phyloP scores from a whole-genome alignment of 2,888 invertebrate genomes.

The Hyposoter dolosus region DNA sequence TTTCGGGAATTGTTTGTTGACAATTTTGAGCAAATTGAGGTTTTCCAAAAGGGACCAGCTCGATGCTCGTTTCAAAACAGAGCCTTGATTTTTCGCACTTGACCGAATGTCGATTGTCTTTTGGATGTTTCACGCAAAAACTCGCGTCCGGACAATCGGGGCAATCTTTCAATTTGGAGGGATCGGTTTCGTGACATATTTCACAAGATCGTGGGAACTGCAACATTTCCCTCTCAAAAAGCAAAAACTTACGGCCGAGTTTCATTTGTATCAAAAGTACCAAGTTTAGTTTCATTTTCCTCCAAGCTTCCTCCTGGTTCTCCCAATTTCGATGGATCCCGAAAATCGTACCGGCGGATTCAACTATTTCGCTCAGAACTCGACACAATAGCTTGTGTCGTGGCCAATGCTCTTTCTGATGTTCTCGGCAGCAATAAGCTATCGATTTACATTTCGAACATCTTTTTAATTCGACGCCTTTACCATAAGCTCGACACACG shows the following conservation, averaged over 20 bases:
- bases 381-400: slow-evolving; percentile 80
- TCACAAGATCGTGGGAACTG: slow-evolving; percentile 79
- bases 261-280: slow-evolving; percentile 73
- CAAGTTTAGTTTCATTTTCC: slow-evolving; percentile 74
- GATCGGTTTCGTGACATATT: slow-evolving; percentile 75
- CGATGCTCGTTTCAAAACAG: slow-evolving; percentile 76
- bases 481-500: slow-evolving; percentile 79
- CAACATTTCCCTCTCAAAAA: slow-evolving; percentile 77
- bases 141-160: slow-evolving; percentile 75
- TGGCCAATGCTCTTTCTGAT: slow-evolving; percentile 81
- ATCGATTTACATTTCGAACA: slow-evolving; percentile 81
- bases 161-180: slow-evolving; percentile 74
- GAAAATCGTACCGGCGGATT: slow-evolving; percentile 41
- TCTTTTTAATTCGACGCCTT: slow-evolving; percentile 75
- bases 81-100: slow-evolving; percentile 72
- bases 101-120: slow-evolving; percentile 66
- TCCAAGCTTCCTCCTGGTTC: slow-evolving; percentile 69
- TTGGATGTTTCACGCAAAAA: slow-evolving; percentile 75
- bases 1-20: slow-evolving; percentile 70
- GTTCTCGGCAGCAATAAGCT: slow-evolving; percentile 80
- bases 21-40: slow-evolving; percentile 69
- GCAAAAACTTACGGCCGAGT: slow-evolving; percentile 70
- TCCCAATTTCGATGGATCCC: slow-evolving; percentile 29
- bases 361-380: slow-evolving; percentile 52
- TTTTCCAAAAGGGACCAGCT: slow-evolving; percentile 62